Conservation (phyloP, 2,113 vertebrate genomes). For the Garra rufa region DNA sequence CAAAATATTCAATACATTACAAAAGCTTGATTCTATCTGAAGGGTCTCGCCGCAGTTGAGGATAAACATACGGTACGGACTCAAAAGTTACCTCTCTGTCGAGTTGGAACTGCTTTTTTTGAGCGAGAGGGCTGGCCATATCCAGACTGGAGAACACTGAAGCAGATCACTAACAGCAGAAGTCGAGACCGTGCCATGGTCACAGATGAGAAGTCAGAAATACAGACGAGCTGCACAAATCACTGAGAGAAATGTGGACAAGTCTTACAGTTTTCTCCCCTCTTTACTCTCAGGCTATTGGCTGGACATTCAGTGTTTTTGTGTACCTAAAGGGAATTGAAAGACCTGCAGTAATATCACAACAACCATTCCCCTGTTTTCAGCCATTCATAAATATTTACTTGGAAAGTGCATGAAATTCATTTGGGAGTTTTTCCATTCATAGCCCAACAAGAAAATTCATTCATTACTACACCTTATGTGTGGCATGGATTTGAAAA, state of each 20-base stretch:
- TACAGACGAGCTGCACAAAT: slow-evolving; percentile 59
- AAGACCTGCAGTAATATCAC: slow-evolving; percentile 62
- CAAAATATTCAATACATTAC: background rate
- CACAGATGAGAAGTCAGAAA: slow-evolving; percentile 2
- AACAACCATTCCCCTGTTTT: slow-evolving; percentile 74
- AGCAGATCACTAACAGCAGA: slow-evolving; percentile 67
- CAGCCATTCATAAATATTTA: slow-evolving; percentile 78
- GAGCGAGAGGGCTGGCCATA: slow-evolving; percentile 65
- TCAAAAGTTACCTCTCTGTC: slow-evolving; percentile 59
- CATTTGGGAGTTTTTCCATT: slow-evolving; percentile 64
- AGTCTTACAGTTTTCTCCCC: slow-evolving; percentile 61
- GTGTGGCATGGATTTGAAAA: slow-evolving; percentile 32
- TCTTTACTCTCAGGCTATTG: slow-evolving; percentile 64
- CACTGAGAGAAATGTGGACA: slow-evolving; percentile 53
- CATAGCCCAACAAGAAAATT: slow-evolving; percentile 70
- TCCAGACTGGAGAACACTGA: slow-evolving; percentile 66
- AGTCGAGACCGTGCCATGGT: slow-evolving; percentile 69
- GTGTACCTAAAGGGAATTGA: slow-evolving; percentile 64
- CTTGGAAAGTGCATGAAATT: slow-evolving; percentile 61
- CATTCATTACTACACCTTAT: slow-evolving; percentile 59
- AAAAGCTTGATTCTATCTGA: background rate
- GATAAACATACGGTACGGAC: background rate
- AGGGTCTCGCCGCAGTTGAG: background rate
- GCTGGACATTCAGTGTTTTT: slow-evolving; percentile 63
- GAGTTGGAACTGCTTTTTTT: slow-evolving; percentile 68